phyloP scores from a whole-genome alignment of 2,797 vertebrate species.

The Pogoniulus pusillus region DNA sequence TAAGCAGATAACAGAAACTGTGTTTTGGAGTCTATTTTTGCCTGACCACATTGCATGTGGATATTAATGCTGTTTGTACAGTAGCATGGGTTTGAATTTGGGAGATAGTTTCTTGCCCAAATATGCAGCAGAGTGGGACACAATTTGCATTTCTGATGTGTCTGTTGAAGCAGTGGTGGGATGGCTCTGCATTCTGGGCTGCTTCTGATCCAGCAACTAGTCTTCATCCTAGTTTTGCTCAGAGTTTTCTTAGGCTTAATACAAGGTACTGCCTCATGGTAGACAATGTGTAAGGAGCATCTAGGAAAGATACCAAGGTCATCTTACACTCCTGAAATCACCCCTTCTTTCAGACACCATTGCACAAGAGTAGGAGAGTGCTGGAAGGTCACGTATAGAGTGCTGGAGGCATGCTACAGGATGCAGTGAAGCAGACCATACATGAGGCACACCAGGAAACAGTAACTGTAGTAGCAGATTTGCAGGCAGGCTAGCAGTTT shows the following conservation, averaged over 20 bases:
- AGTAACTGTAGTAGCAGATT: fast-evolving
- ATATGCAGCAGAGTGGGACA: background rate
- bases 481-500: background rate
- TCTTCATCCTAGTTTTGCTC: background rate
- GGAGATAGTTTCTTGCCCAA: background rate
- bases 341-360: background rate
- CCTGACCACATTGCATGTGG: background rate
- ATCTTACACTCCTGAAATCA: background rate
- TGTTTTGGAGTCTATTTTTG: background rate
- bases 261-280: background rate
- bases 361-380: background rate
- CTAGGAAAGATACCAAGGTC: background rate
- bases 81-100: background rate
- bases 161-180: background rate
- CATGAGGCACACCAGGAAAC: fast-evolving
- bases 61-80: background rate
- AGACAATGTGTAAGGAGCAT: background rate
- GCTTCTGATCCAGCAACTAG: background rate
- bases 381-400: background rate
- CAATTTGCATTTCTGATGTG: background rate
- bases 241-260: background rate
- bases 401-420: background rate
- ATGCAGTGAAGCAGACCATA: background rate
- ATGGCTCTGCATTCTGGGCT: background rate
- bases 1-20: background rate